Evolutionary conservation across 1,140 invertebrate genomes (phyloP).

Genomic region (Sitodiplosis mosellana): DNA sequence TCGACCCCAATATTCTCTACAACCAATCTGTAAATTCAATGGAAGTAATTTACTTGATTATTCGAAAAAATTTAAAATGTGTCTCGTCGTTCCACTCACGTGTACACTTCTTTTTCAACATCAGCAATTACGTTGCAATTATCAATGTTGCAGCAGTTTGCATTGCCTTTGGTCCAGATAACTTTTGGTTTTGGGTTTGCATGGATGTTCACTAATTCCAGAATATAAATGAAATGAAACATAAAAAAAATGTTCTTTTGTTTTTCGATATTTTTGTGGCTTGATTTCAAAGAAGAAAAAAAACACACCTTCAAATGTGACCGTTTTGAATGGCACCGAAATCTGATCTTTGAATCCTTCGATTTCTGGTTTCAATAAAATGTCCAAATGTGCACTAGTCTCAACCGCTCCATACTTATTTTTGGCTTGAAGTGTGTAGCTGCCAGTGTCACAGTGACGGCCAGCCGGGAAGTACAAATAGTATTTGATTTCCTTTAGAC

Average conservation of each 20-base stretch:
- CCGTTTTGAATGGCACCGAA: slow-evolving; percentile 48
- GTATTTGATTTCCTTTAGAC: slow-evolving; percentile 53
- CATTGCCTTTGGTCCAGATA: slow-evolving; percentile 38
- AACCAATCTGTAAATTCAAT: slow-evolving; percentile 28
- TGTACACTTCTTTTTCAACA: slow-evolving; percentile 20
- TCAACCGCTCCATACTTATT: slow-evolving; percentile 59
- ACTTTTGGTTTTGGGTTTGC: slow-evolving; percentile 64
- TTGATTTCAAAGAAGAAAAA: no score
- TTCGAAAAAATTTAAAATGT: neutral
- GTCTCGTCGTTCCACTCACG: neutral
- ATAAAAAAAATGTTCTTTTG: no score
- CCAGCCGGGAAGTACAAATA: slow-evolving; percentile 45
- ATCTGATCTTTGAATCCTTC: slow-evolving; percentile 50
- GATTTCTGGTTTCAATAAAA: slow-evolving; percentile 56
- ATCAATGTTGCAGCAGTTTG: slow-evolving; percentile 22
- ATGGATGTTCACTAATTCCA: slow-evolving; percentile 45
- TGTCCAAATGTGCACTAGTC: slow-evolving; percentile 47
- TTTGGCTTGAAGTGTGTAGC: slow-evolving; percentile 55
- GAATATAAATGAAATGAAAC: no score
- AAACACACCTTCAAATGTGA: slow-evolving; percentile 49
- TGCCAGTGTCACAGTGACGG: slow-evolving; percentile 54
- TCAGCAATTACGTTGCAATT: slow-evolving; percentile 25
- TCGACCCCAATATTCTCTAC: slow-evolving; percentile 44
- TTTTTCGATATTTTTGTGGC: no score
- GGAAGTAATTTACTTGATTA: neutral